Conservation (phyloP, 2,113 vertebrate species). For the Ceratotherium simum region DNA sequence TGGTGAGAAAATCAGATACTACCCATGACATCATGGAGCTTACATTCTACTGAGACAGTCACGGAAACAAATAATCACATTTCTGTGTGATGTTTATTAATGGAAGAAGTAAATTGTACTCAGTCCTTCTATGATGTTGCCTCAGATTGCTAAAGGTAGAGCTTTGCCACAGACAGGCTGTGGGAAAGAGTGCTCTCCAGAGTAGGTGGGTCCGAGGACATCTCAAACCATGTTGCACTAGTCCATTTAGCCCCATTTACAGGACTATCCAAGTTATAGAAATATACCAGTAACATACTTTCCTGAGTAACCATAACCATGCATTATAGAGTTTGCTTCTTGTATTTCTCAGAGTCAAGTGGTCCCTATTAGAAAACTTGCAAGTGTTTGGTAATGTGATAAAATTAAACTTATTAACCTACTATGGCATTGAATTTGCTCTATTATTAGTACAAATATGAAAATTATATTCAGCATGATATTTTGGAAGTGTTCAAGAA, state of each 20-base stretch:
- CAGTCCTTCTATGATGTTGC: neutral
- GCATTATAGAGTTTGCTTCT: neutral
- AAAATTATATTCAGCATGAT: constrained; percentile 3
- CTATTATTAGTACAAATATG: constrained; percentile 25
- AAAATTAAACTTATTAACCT: constrained; percentile 57
- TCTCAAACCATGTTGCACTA: neutral
- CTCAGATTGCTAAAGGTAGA: neutral
- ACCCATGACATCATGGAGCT: neutral
- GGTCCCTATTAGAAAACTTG: constrained; percentile 3
- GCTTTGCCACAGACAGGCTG: neutral
- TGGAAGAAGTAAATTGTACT: neutral
- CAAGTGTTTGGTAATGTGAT: constrained; percentile 6
- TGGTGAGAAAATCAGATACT: neutral
- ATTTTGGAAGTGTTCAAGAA: constrained; percentile 25
- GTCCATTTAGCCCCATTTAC: neutral
- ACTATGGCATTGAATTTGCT: constrained; percentile 9
- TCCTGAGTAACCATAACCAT: neutral
- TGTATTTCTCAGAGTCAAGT: neutral
- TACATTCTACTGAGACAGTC: neutral
- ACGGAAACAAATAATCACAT: neutral
- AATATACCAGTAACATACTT: neutral
- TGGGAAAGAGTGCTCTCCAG: neutral
- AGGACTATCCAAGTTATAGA: neutral
- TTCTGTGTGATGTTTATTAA: neutral
- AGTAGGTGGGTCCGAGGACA: neutral